Evolutionary conservation across 2,113 vertebrate genomes (phyloP).

Genomic region (Gallinago undulata): DNA sequence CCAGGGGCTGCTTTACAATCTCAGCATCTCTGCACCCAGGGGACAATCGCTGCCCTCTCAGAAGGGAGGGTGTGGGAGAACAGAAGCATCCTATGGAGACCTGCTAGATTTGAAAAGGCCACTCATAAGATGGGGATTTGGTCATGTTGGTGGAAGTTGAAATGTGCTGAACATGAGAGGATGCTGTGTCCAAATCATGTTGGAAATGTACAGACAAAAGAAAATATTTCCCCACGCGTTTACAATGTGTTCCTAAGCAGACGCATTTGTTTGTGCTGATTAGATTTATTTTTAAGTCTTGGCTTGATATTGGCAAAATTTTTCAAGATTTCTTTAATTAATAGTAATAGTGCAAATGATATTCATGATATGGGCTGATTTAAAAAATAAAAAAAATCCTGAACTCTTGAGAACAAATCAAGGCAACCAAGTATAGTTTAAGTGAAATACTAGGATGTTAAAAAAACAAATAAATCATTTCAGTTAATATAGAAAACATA

Average conservation of each 20-base stretch:
- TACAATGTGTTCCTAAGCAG: not conserved
- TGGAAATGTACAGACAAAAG: not conserved
- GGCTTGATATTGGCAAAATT: not conserved
- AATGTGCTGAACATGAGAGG: not conserved
- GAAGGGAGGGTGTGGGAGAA: not conserved
- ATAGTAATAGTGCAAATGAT: not conserved
- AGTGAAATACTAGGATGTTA: not conserved
- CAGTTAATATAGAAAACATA: not conserved
- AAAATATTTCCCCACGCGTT: not conserved
- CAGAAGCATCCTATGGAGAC: not conserved
- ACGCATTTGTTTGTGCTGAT: not conserved
- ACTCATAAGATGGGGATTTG: not conserved
- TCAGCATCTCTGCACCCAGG: not conserved
- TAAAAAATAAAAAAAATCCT: not conserved
- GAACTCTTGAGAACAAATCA: not conserved
- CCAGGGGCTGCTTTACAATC: not conserved
- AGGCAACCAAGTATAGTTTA: not conserved
- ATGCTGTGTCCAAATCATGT: not conserved
- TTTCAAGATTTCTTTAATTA: not conserved
- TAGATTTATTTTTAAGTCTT: not conserved
- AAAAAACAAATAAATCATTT: not conserved
- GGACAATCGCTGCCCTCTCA: not conserved
- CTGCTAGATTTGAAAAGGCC: not conserved
- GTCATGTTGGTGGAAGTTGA: not conserved
- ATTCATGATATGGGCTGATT: not conserved